Evolutionary conservation across 2,113 vertebrate genomes (phyloP).

Genomic region (Promerops cafer): DNA sequence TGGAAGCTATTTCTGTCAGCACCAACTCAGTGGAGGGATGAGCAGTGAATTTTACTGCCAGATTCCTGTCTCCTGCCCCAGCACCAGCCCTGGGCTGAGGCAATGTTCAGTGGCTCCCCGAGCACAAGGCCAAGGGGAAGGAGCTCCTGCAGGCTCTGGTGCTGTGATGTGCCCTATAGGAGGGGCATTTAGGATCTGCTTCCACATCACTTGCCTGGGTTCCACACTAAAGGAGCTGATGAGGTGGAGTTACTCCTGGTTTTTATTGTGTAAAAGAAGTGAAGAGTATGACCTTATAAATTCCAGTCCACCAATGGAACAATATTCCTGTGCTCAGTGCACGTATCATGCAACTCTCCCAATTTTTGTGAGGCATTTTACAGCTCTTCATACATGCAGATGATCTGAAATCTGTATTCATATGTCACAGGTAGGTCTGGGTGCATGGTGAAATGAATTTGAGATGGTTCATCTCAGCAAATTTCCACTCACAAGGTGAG

Average conservation of each 20-base stretch:
- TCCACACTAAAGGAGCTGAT: not conserved
- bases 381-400: not conserved
- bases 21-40: not conserved
- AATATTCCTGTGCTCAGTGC: not conserved
- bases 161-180: not conserved
- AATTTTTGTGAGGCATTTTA: not conserved
- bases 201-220: not conserved
- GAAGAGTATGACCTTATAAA: not conserved
- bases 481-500: not conserved
- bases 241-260: not conserved
- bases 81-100: not conserved
- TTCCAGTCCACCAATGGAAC: not conserved
- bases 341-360: not conserved
- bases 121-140: not conserved
- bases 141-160: not conserved
- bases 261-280: not conserved
- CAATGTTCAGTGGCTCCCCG: not conserved
- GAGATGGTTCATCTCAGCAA: not conserved
- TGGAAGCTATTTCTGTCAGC: constrained; percentile 45
- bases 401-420: not conserved
- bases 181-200: not conserved
- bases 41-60: not conserved
- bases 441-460: not conserved
- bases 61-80: not conserved
- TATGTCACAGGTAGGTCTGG: not conserved